Evolutionary conservation across 2,113 vertebrate genomes (phyloP).

Genomic region (Poeciliopsis turrubarensis): DNA sequence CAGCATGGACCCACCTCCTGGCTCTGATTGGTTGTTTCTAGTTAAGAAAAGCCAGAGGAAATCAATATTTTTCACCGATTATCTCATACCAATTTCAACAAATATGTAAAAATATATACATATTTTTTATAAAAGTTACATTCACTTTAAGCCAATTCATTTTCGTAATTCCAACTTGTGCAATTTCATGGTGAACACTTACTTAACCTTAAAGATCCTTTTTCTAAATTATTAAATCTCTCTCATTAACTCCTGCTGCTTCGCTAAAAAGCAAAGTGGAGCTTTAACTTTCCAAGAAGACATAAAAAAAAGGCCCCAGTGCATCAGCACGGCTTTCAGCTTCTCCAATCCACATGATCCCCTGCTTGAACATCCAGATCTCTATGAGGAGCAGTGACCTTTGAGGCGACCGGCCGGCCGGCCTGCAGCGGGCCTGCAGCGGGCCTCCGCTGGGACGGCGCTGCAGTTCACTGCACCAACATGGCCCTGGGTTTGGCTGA

Average conservation of each 20-base stretch:
- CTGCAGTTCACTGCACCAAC: conserved; percentile 35
- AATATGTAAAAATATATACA: no score
- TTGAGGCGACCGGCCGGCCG: conserved; percentile 55
- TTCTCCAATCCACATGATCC: conserved; percentile 22
- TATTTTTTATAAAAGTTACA: no score
- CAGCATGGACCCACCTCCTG: no score
- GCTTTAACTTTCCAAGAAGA: conserved; percentile 13
- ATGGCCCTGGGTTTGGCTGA: conserved; percentile 54
- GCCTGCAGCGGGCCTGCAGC: conserved; percentile 46
- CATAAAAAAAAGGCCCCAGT: conserved; percentile 2
- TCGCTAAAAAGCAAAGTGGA: conserved; percentile 1
- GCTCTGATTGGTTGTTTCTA: no score
- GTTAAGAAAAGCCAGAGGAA: no score
- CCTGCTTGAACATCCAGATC: conserved; percentile 23
- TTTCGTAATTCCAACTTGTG: no score
- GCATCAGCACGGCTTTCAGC: conserved; percentile 28
- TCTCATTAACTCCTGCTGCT: background rate
- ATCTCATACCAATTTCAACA: no score
- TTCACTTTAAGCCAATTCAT: no score
- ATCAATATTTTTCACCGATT: no score
- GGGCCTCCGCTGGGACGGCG: conserved; percentile 32
- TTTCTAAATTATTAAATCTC: background rate
- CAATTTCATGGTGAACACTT: no score
- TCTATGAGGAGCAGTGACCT: conserved; percentile 54
- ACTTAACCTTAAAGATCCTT: background rate